phyloP scores from a whole-genome alignment of 2,888 invertebrate genomes.

The Orchestes rusci region DNA sequence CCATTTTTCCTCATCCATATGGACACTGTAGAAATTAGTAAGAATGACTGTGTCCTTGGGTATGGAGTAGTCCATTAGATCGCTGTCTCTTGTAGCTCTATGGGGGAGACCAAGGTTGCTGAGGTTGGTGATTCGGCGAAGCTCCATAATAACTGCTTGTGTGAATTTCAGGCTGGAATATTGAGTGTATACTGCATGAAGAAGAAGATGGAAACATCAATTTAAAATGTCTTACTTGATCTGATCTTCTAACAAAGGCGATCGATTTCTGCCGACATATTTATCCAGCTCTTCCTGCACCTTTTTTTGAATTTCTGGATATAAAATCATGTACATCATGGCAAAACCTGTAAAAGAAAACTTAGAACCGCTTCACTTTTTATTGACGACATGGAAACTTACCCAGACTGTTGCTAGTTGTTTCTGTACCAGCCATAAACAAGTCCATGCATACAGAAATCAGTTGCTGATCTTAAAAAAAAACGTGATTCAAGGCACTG shows the following conservation, averaged over 20 bases:
- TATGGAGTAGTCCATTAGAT: constrained; percentile 45
- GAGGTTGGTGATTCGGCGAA: constrained; percentile 46
- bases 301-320: constrained; percentile 53
- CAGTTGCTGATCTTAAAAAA: constrained; percentile 39
- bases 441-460: constrained; percentile 54
- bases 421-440: constrained; percentile 64
- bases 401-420: constrained; percentile 55
- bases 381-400: background rate
- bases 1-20: constrained; percentile 61
- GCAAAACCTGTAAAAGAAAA: constrained; percentile 48
- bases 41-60: constrained; percentile 52
- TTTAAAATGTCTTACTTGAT: too few relatives aligned
- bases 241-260: constrained; percentile 54
- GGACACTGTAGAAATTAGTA: constrained; percentile 54
- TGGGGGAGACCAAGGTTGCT: constrained; percentile 52
- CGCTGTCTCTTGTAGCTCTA: constrained; percentile 42
- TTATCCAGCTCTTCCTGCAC: too few relatives aligned
- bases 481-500: too few relatives aligned
- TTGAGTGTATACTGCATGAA: too few relatives aligned
- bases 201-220: too few relatives aligned
- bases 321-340: constrained; percentile 51
- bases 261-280: constrained; percentile 50
- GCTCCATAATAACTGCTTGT: constrained; percentile 47
- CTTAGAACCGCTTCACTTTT: too few relatives aligned
- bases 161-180: constrained; percentile 41